Evolutionary conservation across 2,888 invertebrate genomes (phyloP).

Genomic region (Trichogramma dendrolimi): DNA sequence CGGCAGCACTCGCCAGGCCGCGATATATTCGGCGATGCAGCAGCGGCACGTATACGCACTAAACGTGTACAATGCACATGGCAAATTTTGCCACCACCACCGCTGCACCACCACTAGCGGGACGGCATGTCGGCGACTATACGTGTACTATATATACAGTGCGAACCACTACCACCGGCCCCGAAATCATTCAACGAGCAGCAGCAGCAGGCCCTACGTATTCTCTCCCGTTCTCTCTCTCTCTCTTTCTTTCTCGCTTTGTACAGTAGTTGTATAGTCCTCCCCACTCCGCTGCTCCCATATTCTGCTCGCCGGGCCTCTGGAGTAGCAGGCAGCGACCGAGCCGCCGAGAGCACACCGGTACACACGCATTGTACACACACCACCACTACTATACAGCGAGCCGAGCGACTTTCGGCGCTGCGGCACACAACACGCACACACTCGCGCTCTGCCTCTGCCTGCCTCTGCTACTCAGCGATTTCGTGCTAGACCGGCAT

Average conservation of each 20-base stretch:
- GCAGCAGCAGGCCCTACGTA: background rate
- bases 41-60: no score
- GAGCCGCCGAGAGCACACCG: background rate
- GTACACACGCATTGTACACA: background rate
- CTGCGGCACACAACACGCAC: background rate
- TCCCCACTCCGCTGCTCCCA: background rate
- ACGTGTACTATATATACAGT: no score
- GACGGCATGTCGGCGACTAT: no score
- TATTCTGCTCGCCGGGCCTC: no score
- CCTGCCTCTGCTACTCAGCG: conserved; percentile 13
- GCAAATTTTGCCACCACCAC: no score
- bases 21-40: no score
- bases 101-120: no score
- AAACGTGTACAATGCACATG: no score
- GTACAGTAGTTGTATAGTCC: background rate
- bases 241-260: conserved; percentile 13
- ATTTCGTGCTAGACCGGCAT: conserved; percentile 33
- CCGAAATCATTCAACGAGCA: no score
- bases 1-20: no score
- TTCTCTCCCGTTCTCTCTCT: background rate
- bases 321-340: no score
- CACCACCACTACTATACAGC: background rate
- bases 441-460: background rate
- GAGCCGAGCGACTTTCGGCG: background rate
- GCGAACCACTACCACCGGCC: no score